Evolutionary conservation across 2,888 invertebrate genomes (phyloP), one percentile per base, ranked within the genome.

Genomic region (Calliopum simillimum): DNA sequence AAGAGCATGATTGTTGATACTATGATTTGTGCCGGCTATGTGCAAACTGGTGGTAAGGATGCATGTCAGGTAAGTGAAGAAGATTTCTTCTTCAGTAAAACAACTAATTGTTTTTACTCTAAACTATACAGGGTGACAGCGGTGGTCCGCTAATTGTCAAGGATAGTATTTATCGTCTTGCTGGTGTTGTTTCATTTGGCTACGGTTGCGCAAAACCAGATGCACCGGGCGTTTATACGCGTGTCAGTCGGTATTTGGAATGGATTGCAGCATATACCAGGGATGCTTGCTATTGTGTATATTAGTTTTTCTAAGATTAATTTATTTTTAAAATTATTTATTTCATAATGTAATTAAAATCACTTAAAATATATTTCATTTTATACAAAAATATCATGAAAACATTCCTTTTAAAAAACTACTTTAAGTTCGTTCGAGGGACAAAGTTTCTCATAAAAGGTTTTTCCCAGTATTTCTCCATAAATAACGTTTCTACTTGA

Each of bases 21-120:
- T 0, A 84, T 85, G 85, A 47, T 85, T 23, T 85, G 85, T 72
- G 85, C 85, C 2, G 85, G 85, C 14, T 78, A 78, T 56, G 78
- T 84, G 3, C 58, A 76, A 12, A 74, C 76, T 13, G 86, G 86
- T 33, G 85, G 85, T 46, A 79, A 76, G 68, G 85, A 85, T 77
- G 83, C 85, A 47, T 85, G 85, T 70, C 85, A 85, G 80, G 85
- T 85, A 76, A 73, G 76, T 71, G 59, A n/a, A 16, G 4, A 56
- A 46, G 21, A 65, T 25, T 11, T 3, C 16, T 14, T 23, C 4
- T 44, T 4, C 16, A 16, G 23, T 53, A 11, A 14, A 12, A 23
- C 19, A 43, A 3, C 2, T 33, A 41, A 19, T 43, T 16, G 23
- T 13, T 49, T 46, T 46, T 59, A 49, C 8, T 33, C 6, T 33